A percentile compares a stretch with the other conserved stretches of the same genome.
These are phyloP conservation scores for Coturnix japonica DNA, from an alignment of 2,113 vertebrate genomes.

Conservation along the genomic window DNA sequence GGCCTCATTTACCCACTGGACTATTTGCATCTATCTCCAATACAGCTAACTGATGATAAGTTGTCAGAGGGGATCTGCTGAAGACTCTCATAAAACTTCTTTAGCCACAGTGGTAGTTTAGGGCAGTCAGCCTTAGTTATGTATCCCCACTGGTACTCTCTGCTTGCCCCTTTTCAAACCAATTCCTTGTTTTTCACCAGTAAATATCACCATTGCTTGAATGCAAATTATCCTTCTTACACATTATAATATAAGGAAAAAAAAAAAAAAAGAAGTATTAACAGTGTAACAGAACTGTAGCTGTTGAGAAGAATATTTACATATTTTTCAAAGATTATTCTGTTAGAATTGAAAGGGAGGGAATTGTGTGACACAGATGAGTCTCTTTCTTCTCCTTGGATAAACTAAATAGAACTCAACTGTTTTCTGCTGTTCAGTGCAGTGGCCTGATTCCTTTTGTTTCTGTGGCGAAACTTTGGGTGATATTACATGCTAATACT, in stretches of 20 bases:
- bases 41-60: neutral
- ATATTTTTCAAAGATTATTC: neutral
- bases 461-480: neutral
- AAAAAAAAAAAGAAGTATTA: too few relatives aligned
- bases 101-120: neutral
- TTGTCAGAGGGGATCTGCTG: neutral
- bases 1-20: neutral
- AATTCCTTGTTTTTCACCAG: neutral
- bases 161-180: neutral
- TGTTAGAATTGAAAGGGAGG: neutral
- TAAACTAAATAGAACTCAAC: neutral
- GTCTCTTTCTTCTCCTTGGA: neutral
- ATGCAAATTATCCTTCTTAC: neutral
- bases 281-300: too few relatives aligned
- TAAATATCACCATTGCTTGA: neutral
- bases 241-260: too few relatives aligned
- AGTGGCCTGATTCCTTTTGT: neutral
- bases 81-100: neutral
- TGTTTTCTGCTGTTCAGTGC: neutral
- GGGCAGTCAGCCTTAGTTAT: rapidly evolving
- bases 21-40: neutral
- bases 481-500: neutral
- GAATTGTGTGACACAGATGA: neutral
- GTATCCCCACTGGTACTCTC: neutral
- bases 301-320: neutral